Evolutionary conservation across 2,797 vertebrate genomes (phyloP).

Genomic region (Microchirus variegatus): DNA sequence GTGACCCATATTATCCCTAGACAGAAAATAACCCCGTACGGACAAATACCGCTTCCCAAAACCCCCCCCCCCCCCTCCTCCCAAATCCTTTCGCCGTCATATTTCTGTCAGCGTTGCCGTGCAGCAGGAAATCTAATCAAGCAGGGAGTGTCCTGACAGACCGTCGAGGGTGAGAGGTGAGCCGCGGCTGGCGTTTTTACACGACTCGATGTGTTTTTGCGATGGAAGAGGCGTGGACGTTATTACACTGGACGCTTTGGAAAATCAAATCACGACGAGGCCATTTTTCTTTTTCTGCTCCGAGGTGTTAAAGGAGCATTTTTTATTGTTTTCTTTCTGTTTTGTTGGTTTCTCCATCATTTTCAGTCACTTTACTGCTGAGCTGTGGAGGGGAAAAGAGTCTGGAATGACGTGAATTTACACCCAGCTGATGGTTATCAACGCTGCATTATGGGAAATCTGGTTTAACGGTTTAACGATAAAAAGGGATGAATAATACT

Average conservation of each 20-base stretch:
- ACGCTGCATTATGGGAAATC: too few relatives aligned
- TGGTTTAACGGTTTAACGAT: too few relatives aligned
- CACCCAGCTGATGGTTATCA: too few relatives aligned
- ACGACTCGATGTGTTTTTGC: constrained; percentile 2
- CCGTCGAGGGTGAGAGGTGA: constrained; percentile 43
- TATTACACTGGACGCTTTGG: background rate
- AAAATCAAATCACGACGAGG: too few relatives aligned
- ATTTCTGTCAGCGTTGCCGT: constrained; percentile 31
- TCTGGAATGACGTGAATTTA: too few relatives aligned
- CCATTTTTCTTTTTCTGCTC: background rate
- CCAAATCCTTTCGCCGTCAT: constrained; percentile 27
- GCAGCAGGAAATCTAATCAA: constrained; percentile 70
- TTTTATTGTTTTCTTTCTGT: background rate
- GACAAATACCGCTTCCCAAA: constrained; percentile 1
- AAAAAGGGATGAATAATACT: too few relatives aligned
- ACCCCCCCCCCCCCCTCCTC: constrained; percentile 6
- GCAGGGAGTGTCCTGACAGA: constrained; percentile 53
- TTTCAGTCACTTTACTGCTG: background rate
- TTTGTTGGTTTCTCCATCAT: background rate
- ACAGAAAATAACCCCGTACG: constrained; percentile 8
- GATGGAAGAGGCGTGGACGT: constrained; percentile 8
- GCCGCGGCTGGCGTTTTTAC: constrained; percentile 30
- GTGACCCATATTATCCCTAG: constrained; percentile 50
- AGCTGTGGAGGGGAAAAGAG: background rate
- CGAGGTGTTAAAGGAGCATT: background rate